Evolutionary conservation across 1,140 invertebrate genomes (phyloP).

Genomic region (Drosophila teissieri): DNA sequence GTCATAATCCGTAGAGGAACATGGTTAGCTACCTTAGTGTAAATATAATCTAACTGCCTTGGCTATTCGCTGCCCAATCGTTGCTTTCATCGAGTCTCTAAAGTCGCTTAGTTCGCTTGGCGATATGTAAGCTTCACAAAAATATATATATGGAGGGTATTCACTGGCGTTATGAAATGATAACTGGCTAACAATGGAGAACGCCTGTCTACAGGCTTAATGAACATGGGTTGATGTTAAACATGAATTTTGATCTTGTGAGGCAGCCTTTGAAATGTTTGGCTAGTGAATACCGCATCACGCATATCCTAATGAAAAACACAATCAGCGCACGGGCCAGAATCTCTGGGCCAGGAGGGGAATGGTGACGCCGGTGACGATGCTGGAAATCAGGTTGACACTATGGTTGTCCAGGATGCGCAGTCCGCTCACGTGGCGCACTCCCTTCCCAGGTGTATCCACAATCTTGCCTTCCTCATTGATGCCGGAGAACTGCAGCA

Average conservation of each 20-base stretch:
- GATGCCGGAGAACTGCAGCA: conserved; percentile 93
- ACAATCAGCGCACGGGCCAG: conserved; percentile 85
- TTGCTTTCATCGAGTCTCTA: conserved; percentile 26
- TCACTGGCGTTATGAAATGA: not conserved
- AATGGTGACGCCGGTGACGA: conserved; percentile 90
- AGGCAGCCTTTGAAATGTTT: not conserved
- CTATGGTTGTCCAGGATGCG: conserved; percentile 95
- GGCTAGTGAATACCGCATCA: not conserved
- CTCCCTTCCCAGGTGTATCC: conserved; percentile 89
- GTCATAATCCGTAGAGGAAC: not conserved
- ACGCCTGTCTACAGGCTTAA: not conserved
- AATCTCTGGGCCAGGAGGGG: conserved; percentile 89
- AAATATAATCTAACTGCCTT: conserved; percentile 14
- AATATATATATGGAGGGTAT: conserved; percentile 40
- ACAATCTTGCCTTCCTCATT: conserved; percentile 90
- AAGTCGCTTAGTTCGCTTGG: conserved; percentile 42
- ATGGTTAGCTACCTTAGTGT: conserved; percentile 1
- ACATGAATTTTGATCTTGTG: not conserved
- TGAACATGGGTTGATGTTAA: not conserved
- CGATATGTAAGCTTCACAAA: conserved; percentile 47
- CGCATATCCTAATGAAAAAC: not conserved
- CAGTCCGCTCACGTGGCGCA: conserved; percentile 91
- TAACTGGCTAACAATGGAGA: not conserved
- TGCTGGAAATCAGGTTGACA: conserved; percentile 93
- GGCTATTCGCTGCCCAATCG: not conserved